Evolutionary conservation across 2,113 vertebrate species (phyloP).

Genomic region (Trichomycterus rosablanca): DNA sequence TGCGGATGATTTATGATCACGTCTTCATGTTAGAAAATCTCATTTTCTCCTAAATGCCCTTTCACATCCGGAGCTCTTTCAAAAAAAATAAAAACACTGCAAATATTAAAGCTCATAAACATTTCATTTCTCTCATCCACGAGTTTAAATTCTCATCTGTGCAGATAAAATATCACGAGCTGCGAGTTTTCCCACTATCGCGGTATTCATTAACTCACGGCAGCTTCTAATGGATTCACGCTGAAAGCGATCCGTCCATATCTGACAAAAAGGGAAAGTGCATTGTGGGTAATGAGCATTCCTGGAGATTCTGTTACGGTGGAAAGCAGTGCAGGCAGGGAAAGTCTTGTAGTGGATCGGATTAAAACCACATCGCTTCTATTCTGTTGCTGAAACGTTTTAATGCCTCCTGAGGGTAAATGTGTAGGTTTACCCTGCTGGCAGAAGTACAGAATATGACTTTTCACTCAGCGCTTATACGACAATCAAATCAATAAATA

Average conservation of each 20-base stretch:
- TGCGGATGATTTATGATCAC: too few relatives aligned
- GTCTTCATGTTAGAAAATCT: too few relatives aligned
- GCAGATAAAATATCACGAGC: constrained; percentile 8
- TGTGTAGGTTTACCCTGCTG: too few relatives aligned
- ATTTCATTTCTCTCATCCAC: too few relatives aligned
- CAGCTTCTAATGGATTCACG: constrained; percentile 19
- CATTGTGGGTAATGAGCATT: neutral
- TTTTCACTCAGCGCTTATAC: too few relatives aligned
- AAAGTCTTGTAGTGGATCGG: neutral
- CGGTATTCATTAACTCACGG: constrained; percentile 20
- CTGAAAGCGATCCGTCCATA: constrained; percentile 11
- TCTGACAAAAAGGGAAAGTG: constrained; percentile 11
- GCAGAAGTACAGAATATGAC: neutral
- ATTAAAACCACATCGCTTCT: neutral
- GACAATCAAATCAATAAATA: too few relatives aligned
- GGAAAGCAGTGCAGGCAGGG: neutral
- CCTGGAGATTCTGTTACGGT: neutral
- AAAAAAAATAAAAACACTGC: too few relatives aligned
- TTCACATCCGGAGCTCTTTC: too few relatives aligned
- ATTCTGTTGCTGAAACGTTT: neutral
- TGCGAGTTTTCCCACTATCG: neutral
- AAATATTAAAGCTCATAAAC: too few relatives aligned
- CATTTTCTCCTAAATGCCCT: too few relatives aligned
- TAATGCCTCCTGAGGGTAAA: too few relatives aligned
- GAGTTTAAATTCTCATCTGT: neutral